These are phyloP conservation scores for Cynocephalus volans DNA, from an alignment of 2,113 vertebrate genomes.

Conservation along the genomic window DNA sequence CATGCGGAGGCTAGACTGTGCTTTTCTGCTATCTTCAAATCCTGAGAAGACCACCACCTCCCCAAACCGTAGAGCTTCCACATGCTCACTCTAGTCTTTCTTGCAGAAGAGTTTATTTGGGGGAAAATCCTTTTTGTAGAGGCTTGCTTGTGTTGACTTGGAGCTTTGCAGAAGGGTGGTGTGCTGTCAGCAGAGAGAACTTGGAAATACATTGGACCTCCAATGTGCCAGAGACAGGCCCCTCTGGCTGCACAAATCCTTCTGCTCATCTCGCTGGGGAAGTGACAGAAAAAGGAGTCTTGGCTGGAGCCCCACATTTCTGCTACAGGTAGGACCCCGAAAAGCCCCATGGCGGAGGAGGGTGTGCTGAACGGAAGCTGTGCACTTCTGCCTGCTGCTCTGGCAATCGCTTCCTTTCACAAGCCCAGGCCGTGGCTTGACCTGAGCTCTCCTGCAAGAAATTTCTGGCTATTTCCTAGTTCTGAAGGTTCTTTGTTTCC, in stretches of 20 bases:
- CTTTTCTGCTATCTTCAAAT: not conserved
- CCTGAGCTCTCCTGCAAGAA: not conserved
- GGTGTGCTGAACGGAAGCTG: not conserved
- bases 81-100: not conserved
- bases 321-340: too few species aligned
- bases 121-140: not conserved
- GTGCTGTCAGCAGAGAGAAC: not conserved
- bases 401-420: conserved; percentile 31
- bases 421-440: not conserved
- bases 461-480: not conserved
- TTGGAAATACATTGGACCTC: not conserved
- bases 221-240: not conserved
- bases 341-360: not conserved
- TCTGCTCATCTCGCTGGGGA: not conserved
- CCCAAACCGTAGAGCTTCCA: not conserved
- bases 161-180: not conserved
- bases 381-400: not conserved
- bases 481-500: not conserved
- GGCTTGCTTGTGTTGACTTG: not conserved
- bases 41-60: not conserved
- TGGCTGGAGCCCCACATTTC: not conserved
- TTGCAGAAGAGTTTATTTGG: not conserved
- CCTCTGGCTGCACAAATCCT: not conserved
- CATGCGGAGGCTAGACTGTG: too few species aligned
- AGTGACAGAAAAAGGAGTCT: not conserved